phyloP scores from a whole-genome alignment of 2,888 invertebrate genomes.

The Leucania comma region DNA sequence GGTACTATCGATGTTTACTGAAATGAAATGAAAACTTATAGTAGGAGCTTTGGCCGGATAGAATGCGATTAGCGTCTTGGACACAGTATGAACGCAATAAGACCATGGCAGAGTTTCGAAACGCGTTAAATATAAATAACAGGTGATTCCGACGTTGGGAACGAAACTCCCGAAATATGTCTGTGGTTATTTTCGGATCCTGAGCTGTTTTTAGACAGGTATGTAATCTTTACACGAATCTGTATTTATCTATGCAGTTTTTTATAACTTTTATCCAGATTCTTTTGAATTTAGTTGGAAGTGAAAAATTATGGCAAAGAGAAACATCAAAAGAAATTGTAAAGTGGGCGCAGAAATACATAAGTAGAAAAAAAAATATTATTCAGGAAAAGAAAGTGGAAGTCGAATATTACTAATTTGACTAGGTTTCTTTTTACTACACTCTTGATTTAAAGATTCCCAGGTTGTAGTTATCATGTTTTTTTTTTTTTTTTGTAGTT shows the following conservation, averaged over 20 bases:
- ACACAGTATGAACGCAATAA: constrained; percentile 47
- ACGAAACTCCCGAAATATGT: constrained; percentile 55
- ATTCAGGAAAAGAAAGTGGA: neutral
- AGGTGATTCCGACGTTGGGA: constrained; percentile 59
- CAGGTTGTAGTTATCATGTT: too few relatives aligned
- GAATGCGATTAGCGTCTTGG: constrained; percentile 51
- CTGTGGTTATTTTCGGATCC: constrained; percentile 42
- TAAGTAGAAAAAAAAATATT: neutral
- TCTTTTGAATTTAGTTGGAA: neutral
- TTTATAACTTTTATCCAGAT: neutral
- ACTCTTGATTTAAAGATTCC: too few relatives aligned
- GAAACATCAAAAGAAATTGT: neutral
- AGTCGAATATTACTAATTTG: too few relatives aligned
- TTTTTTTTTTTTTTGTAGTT: too few relatives aligned
- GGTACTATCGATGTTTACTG: neutral
- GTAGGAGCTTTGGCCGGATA: constrained; percentile 35
- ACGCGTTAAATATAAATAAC: constrained; percentile 62
- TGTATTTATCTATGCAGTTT: neutral
- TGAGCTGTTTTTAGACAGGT: constrained; percentile 47
- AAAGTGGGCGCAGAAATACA: neutral
- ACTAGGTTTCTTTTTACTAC: neutral
- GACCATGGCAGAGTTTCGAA: constrained; percentile 64
- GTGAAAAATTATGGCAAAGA: neutral
- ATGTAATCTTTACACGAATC: constrained; percentile 46
- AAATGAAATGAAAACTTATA: constrained; percentile 14